phyloP scores from a whole-genome alignment of 1,140 invertebrate genomes.

The Cydia amplana region DNA sequence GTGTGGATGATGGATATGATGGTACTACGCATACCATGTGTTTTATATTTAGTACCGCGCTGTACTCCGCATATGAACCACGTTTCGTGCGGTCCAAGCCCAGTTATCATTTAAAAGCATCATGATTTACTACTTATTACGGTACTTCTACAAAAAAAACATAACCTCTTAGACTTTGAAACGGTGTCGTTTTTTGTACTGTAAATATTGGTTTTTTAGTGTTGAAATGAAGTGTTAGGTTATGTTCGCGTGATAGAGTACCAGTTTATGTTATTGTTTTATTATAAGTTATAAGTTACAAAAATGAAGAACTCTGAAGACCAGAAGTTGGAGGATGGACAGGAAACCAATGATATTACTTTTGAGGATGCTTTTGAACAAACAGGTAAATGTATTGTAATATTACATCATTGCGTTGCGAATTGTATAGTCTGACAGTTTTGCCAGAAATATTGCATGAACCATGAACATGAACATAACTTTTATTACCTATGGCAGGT shows the following conservation, averaged over 20 bases:
- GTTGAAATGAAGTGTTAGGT: not conserved
- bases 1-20: not conserved
- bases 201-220: not conserved
- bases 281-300: not conserved
- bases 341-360: constrained; percentile 43
- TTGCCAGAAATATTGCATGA: too few relatives aligned
- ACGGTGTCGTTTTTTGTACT: too few relatives aligned
- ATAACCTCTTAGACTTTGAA: not conserved
- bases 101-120: not conserved
- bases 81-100: not conserved
- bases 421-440: not conserved
- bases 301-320: constrained; percentile 36
- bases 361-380: constrained; percentile 69
- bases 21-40: not conserved
- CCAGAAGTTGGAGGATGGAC: constrained; percentile 48
- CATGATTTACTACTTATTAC: not conserved
- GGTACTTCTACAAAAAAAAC: not conserved
- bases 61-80: not conserved
- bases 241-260: constrained; percentile 1
- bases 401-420: constrained; percentile 17
- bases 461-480: not conserved
- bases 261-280: not conserved
- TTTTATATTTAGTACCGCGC: constrained; percentile 6
- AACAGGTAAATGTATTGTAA: constrained; percentile 50
- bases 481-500: too few relatives aligned